These are phyloP conservation scores for Spongilla lacustris DNA, from an alignment of 37 sponge, comb jelly and placozoan genomes.

Conservation along the genomic window DNA sequence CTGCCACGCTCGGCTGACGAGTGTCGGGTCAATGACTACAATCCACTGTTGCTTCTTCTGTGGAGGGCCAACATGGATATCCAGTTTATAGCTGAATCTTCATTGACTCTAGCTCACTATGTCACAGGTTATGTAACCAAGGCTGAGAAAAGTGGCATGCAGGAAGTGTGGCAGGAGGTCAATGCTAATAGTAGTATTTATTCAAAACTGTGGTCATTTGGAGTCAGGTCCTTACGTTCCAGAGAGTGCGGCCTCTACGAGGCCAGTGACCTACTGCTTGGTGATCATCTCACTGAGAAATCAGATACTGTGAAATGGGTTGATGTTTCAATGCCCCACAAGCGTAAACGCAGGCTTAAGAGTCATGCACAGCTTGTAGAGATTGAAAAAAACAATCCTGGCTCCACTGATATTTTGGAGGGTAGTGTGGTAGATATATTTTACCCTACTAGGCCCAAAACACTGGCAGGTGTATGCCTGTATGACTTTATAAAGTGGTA, in stretches of 20 bases:
- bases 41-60: slow-evolving; percentile 48
- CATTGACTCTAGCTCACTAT: slow-evolving; percentile 51
- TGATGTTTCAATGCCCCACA: slow-evolving; percentile 39
- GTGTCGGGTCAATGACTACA: slow-evolving; percentile 60
- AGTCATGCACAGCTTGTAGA: slow-evolving; percentile 14
- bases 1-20: slow-evolving; percentile 17
- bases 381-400: slow-evolving; percentile 32
- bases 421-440: slow-evolving; percentile 24
- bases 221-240: slow-evolving; percentile 9
- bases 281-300: slow-evolving; percentile 52
- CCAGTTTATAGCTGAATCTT: slow-evolving; percentile 52
- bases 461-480: slow-evolving; percentile 45
- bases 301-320: slow-evolving; percentile 55
- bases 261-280: slow-evolving; percentile 51
- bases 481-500: slow-evolving; percentile 19
- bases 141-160: slow-evolving; percentile 65
- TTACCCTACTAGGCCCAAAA: slow-evolving; percentile 41
- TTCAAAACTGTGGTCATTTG: slow-evolving; percentile 46
- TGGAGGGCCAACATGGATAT: slow-evolving; percentile 72
- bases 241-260: slow-evolving; percentile 60
- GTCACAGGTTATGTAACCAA: slow-evolving; percentile 67
- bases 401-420: slow-evolving; percentile 26
- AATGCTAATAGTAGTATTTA: slow-evolving; percentile 16
- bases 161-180: slow-evolving; percentile 54
- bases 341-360: slow-evolving; percentile 32